Evolutionary conservation across 2,888 invertebrate genomes (phyloP).

Genomic region (Drosophila emarginata): DNA sequence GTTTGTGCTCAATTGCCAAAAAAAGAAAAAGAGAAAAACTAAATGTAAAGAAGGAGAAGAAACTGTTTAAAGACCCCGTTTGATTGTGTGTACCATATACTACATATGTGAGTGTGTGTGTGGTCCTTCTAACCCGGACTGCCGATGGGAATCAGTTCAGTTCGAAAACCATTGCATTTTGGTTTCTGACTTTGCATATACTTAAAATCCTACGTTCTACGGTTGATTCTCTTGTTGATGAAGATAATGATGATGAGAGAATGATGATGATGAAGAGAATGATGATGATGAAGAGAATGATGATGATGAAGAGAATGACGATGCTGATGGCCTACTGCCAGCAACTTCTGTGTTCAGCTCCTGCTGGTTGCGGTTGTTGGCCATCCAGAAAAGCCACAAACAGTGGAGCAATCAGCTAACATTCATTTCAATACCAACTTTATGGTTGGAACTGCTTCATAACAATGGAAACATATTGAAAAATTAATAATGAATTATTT

Average conservation of each 20-base stretch:
- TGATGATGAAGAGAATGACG: background rate
- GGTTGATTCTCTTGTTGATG: background rate
- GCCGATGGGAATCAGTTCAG: constrained; percentile 58
- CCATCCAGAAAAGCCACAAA: background rate
- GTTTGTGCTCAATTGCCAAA: constrained; percentile 69
- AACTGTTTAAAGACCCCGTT: constrained; percentile 13
- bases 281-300: background rate
- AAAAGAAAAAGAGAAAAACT: constrained; percentile 18
- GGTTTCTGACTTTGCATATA: constrained; percentile 64
- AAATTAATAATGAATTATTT: too few species aligned
- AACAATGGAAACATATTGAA: too few species aligned
- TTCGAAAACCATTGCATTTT: constrained; percentile 59
- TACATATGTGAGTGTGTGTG: constrained; percentile 33
- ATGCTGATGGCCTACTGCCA: background rate
- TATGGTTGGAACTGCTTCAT: too few species aligned
- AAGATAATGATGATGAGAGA: background rate
- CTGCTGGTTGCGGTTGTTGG: background rate
- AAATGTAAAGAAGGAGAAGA: background rate
- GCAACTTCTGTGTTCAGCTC: background rate
- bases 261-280: background rate
- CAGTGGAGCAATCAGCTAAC: background rate
- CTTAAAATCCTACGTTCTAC: constrained; percentile 54
- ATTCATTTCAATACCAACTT: too few species aligned
- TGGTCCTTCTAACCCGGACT: constrained; percentile 36
- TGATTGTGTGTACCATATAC: background rate